These are phyloP conservation scores for Lagria hirta DNA, from an alignment of 2,888 invertebrate genomes.

Conservation along the genomic window DNA sequence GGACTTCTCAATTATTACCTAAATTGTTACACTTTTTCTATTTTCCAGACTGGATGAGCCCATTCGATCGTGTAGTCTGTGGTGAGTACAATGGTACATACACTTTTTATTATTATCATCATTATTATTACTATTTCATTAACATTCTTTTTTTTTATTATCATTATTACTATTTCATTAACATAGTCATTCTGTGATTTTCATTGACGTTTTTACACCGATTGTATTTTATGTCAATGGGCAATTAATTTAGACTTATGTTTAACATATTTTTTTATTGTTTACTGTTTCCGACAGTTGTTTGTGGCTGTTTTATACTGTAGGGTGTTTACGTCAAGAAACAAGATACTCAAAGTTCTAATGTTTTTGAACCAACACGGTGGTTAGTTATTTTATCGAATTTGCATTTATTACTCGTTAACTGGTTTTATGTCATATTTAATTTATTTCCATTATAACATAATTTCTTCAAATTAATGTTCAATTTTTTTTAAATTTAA, in stretches of 20 bases:
- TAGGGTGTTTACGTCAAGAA: too few relatives aligned
- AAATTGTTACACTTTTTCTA: conserved; percentile 48
- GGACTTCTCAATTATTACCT: conserved; percentile 30
- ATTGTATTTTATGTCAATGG: conserved; percentile 6
- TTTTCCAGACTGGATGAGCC: conserved; percentile 94
- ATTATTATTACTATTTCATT: conserved; percentile 11
- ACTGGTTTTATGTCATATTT: too few relatives aligned
- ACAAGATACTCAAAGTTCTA: too few relatives aligned
- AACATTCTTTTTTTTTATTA: conserved; percentile 12
- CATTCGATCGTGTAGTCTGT: conserved; percentile 92
- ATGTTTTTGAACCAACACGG: too few relatives aligned
- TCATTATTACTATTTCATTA: conserved; percentile 6
- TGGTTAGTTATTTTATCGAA: too few relatives aligned
- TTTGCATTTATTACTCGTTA: too few relatives aligned
- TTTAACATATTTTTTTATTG: conserved; percentile 14
- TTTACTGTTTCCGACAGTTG: too few relatives aligned
- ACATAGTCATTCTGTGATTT: conserved; percentile 12
- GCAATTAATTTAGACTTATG: conserved; percentile 5
- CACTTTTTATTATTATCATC: conserved; percentile 49
- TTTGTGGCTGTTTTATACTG: too few relatives aligned
- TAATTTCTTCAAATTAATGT: too few relatives aligned
- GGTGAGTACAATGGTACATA: conserved; percentile 89
- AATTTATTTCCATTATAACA: too few relatives aligned
- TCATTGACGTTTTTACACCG: conserved; percentile 14
- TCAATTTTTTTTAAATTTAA: too few relatives aligned